Evolutionary conservation across 2,888 invertebrate species (phyloP).

Genomic region (Siphlonurus alternatus): DNA sequence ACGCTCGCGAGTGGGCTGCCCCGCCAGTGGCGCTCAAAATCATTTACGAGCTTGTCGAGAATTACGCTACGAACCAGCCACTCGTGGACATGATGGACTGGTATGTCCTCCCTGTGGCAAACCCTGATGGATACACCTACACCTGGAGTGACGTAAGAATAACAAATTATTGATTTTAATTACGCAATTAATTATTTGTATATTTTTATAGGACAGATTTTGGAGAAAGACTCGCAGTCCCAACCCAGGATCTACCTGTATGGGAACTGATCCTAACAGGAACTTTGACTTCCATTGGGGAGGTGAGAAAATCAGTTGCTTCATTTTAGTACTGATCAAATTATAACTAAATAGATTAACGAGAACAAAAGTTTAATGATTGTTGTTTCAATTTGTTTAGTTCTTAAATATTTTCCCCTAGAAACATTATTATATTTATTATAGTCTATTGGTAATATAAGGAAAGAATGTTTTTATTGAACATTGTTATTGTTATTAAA

Average conservation of each 20-base stretch:
- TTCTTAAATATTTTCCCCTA: too few relatives aligned
- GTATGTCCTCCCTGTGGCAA: not conserved
- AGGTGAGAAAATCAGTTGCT: not conserved
- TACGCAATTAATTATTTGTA: not conserved
- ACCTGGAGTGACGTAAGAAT: not conserved
- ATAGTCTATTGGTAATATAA: too few relatives aligned
- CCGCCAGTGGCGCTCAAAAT: not conserved
- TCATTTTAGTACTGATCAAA: too few relatives aligned
- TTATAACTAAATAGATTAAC: too few relatives aligned
- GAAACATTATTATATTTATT: too few relatives aligned
- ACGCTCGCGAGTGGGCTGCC: conserved; percentile 1
- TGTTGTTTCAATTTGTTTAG: too few relatives aligned
- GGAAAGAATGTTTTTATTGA: too few relatives aligned
- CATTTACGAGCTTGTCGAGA: not conserved
- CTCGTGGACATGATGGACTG: conserved; percentile 1
- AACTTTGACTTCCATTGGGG: conserved; percentile 27
- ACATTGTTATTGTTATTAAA: not conserved
- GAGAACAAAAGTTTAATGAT: too few relatives aligned
- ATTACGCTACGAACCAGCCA: not conserved
- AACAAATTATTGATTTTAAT: not conserved
- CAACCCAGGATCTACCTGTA: conserved; percentile 12
- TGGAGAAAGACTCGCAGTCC: conserved; percentile 28
- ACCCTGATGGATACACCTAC: not conserved
- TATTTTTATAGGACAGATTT: conserved; percentile 20
- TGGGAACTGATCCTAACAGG: conserved; percentile 20